A percentile compares a stretch with the other conserved stretches of the same genome.
phyloP scores from a whole-genome alignment of 2,113 vertebrate genomes.

The Scolopax mira region DNA sequence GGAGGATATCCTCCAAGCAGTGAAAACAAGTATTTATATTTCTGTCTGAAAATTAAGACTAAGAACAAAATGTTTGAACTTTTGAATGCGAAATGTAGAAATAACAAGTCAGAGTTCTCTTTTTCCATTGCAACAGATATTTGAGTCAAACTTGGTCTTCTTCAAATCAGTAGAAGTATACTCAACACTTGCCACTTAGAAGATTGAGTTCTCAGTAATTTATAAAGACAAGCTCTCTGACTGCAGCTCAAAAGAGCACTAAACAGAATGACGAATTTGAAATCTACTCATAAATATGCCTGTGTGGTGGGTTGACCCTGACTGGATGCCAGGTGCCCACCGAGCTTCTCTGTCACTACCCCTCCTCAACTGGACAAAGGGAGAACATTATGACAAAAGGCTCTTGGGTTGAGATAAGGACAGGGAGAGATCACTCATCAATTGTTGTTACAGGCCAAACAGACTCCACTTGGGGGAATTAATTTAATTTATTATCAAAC shows the following conservation, averaged over 20 bases:
- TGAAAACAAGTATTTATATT: not conserved
- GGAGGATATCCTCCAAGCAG: not conserved
- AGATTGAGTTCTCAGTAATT: not conserved
- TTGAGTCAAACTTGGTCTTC: not conserved
- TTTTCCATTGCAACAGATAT: not conserved
- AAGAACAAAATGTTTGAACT: not conserved
- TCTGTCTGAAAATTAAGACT: not conserved
- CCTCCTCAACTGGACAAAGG: not conserved
- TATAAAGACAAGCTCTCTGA: not conserved
- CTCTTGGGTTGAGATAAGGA: accelerated
- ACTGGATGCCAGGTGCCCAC: not conserved
- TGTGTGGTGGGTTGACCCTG: not conserved
- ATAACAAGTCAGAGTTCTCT: not conserved
- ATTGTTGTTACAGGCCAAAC: not conserved
- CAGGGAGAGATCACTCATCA: not conserved
- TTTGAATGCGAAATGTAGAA: not conserved
- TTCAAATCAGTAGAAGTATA: not conserved
- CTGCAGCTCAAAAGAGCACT: not conserved
- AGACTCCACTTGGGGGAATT: not conserved
- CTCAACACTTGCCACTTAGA: not conserved
- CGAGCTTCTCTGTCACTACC: not conserved
- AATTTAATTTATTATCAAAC: not conserved
- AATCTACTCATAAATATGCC: not conserved
- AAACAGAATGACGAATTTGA: not conserved
- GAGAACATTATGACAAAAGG: not conserved